Evolutionary conservation across 37 sponge, comb jelly and placozoan genomes (phyloP).

Genomic region (Agelas oroides): DNA sequence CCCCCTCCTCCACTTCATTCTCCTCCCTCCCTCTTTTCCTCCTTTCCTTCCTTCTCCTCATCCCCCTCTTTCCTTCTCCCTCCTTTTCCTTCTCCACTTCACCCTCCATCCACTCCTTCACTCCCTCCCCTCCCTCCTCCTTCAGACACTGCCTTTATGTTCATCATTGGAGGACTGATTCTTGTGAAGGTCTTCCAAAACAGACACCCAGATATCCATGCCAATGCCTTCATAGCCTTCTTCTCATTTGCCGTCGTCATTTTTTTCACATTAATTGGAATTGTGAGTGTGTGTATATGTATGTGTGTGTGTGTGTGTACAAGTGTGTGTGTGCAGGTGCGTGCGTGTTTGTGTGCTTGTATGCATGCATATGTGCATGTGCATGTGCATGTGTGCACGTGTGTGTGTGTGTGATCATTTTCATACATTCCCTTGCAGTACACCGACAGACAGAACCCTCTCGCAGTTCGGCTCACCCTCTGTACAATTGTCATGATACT

Average conservation of each 20-base stretch:
- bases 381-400: not conserved
- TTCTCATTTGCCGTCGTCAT: constrained; percentile 88
- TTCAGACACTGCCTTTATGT: constrained; percentile 97
- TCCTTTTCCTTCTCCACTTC: too few species aligned
- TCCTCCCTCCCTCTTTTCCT: too few species aligned
- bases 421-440: constrained; percentile 8
- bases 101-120: too few species aligned
- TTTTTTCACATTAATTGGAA: constrained; percentile 82
- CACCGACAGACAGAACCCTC: constrained; percentile 25
- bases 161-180: constrained; percentile 87
- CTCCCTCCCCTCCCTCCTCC: too few species aligned
- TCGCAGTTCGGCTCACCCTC: constrained; percentile 31
- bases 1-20: too few species aligned
- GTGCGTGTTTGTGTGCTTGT: not conserved
- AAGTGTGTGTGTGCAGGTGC: not conserved
- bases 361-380: not conserved
- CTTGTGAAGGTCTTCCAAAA: constrained; percentile 87
- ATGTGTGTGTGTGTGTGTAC: not conserved
- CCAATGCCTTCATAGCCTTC: constrained; percentile 90
- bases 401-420: not conserved
- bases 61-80: too few species aligned
- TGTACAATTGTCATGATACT: constrained; percentile 14
- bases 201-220: constrained; percentile 91
- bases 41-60: not conserved
- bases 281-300: constrained; percentile 33